Evolutionary conservation across 2,797 vertebrate genomes (phyloP), one percentile per base, ranked within the genome.

Genomic region (Phataginus tetradactyla): DNA sequence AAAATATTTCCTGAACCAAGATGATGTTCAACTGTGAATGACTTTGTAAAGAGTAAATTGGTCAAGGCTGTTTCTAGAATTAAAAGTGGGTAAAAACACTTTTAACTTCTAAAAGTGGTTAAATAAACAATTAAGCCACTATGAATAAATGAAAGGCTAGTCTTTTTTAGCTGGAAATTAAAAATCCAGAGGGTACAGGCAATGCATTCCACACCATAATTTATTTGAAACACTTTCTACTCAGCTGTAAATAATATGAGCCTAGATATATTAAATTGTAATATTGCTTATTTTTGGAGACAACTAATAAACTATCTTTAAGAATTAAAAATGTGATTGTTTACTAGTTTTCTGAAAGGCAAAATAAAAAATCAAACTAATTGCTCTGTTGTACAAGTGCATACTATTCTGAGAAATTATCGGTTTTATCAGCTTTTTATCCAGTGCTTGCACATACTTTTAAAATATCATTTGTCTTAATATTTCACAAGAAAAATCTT

Each of bases 51-150:
- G 59, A 34, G 59, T 95, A 90, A 80, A 92, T 86, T 90, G 86
- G 86, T 97, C 84, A 87, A 97, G 66, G 21, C 29, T 91, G 12
- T 86, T 71, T 96, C n/a, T 34, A 75, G 79, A 59, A 85, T 45
- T 45, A 85, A 92, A 94, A 81, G 51, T 95, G 68, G 42, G 93
- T 95, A 97, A 93, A 79, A 45, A 45, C 45, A 45, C 45, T 45
- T 45, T 45, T 45, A 45, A 45, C 45, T 9, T 45, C 45, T 45
- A 83, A 92, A 94, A 81, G 45, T 95, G 68, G 49, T 94, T 94
- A 97, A 93, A 79, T 49, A 37, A 97, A 87, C 88, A 97, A 59
- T 97, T 97, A 98, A 96, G 80, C 55, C 80, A 8, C 45, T 34
- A 12, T 91, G 91, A 45, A 94, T 77, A 75, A 75, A 42, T 97